phyloP scores from a whole-genome alignment of 2,113 vertebrate species.

The Apus apus region DNA sequence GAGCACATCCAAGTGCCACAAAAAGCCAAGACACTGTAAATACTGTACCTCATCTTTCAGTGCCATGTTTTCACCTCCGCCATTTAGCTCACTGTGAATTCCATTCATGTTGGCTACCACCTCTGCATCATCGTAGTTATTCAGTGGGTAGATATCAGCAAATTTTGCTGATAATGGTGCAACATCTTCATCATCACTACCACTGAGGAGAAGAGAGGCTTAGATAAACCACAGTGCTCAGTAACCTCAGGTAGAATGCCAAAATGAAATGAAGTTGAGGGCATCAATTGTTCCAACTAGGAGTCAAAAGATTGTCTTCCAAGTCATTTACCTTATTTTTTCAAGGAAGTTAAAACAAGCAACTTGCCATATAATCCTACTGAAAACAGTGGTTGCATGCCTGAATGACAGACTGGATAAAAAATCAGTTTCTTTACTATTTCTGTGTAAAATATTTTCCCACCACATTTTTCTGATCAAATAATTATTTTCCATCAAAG shows the following conservation, averaged over 20 bases:
- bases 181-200: conserved; percentile 90
- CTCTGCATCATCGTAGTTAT: conserved; percentile 83
- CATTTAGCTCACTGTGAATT: conserved; percentile 86
- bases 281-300: neutral
- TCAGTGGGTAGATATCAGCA: conserved; percentile 89
- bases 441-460: neutral
- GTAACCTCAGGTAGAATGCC: neutral
- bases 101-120: conserved; percentile 89
- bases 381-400: neutral
- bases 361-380: neutral
- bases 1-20: neutral
- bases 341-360: neutral
- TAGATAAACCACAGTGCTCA: neutral
- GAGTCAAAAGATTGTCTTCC: neutral
- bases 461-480: neutral
- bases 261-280: neutral
- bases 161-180: conserved; percentile 89
- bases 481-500: neutral
- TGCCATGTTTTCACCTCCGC: conserved; percentile 83
- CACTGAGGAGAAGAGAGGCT: conserved; percentile 60
- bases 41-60: conserved; percentile 86
- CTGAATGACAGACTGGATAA: fast-evolving
- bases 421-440: neutral
- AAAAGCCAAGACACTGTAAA: neutral
- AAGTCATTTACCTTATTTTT: neutral